Conservation (phyloP, 2,888 invertebrate genomes). For the Orthosia gothica region DNA sequence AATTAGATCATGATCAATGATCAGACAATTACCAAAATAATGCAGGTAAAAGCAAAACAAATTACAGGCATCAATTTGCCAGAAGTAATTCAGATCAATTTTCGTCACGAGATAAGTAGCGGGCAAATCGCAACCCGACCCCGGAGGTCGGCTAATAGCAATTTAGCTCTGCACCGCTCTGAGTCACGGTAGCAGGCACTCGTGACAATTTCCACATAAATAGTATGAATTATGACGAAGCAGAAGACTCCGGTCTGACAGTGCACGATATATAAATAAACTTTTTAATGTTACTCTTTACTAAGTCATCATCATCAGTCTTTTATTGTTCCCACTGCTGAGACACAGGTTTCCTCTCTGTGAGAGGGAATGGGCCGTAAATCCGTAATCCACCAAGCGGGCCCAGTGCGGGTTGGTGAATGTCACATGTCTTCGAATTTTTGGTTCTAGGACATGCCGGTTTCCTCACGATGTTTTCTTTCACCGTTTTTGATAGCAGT, state of each 20-base stretch:
- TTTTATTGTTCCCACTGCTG: no score
- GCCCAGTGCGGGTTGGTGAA: no score
- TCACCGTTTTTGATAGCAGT: no score
- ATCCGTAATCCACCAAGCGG: no score
- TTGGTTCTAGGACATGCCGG: no score
- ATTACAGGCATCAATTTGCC: constrained; percentile 51
- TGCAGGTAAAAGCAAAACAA: constrained; percentile 40
- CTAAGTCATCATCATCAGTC: no score
- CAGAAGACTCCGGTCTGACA: constrained; percentile 34
- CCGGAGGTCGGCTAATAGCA: constrained; percentile 81
- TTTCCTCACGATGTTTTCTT: no score
- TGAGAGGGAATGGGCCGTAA: no score
- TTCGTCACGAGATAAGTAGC: constrained; percentile 68
- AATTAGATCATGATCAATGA: not conserved
- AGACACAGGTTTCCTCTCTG: no score
- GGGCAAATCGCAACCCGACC: constrained; percentile 79
- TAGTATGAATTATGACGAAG: constrained; percentile 33
- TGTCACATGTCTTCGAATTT: no score
- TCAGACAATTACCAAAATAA: constrained; percentile 7
- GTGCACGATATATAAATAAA: constrained; percentile 8
- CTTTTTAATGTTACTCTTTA: not conserved
- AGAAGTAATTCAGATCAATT: constrained; percentile 66
- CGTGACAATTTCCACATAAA: constrained; percentile 67
- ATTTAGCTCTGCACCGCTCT: constrained; percentile 76
- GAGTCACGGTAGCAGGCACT: constrained; percentile 75